A percentile compares a stretch with the other conserved stretches of the same genome.
phyloP scores from a whole-genome alignment of 2,113 vertebrate species.

The Oryzias celebensis region DNA sequence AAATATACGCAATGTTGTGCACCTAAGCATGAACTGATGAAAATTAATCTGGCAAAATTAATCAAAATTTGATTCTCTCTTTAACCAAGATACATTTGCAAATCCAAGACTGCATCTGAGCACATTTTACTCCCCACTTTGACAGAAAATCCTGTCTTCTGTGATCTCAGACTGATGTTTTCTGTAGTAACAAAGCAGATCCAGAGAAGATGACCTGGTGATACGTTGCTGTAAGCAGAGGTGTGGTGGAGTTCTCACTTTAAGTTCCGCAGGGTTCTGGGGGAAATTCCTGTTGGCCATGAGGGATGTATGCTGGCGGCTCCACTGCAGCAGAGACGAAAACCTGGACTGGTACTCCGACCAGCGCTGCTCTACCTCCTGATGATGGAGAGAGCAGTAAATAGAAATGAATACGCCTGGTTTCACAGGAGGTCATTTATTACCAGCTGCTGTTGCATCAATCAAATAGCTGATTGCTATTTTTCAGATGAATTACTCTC shows the following conservation, averaged over 20 bases:
- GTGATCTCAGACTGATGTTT: too few relatives aligned
- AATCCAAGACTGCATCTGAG: too few relatives aligned
- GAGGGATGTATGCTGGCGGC: slow-evolving; percentile 88
- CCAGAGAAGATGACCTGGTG: neutral
- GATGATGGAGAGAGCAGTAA: slow-evolving; percentile 13
- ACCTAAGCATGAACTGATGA: too few relatives aligned
- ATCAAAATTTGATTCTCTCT: too few relatives aligned
- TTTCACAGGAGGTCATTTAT: neutral
- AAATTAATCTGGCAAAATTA: too few relatives aligned
- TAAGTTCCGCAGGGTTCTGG: slow-evolving; percentile 96
- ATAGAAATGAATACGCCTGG: neutral
- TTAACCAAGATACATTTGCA: too few relatives aligned
- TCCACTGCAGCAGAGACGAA: slow-evolving; percentile 92
- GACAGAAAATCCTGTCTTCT: too few relatives aligned
- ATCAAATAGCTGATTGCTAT: neutral
- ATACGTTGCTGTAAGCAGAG: too few relatives aligned
- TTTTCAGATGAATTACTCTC: neutral
- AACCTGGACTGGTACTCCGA: slow-evolving; percentile 90
- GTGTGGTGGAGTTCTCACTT: slow-evolving; percentile 73
- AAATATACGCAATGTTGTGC: too few relatives aligned
- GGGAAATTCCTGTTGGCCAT: slow-evolving; percentile 97
- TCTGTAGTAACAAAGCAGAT: too few relatives aligned
- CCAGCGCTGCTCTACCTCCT: slow-evolving; percentile 96
- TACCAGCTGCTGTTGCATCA: neutral
- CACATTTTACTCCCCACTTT: too few relatives aligned